A percentile compares a stretch with the other conserved stretches of the same genome.
Conservation (phyloP, 2,113 vertebrate species). For the Reinhardtius hippoglossoides region DNA sequence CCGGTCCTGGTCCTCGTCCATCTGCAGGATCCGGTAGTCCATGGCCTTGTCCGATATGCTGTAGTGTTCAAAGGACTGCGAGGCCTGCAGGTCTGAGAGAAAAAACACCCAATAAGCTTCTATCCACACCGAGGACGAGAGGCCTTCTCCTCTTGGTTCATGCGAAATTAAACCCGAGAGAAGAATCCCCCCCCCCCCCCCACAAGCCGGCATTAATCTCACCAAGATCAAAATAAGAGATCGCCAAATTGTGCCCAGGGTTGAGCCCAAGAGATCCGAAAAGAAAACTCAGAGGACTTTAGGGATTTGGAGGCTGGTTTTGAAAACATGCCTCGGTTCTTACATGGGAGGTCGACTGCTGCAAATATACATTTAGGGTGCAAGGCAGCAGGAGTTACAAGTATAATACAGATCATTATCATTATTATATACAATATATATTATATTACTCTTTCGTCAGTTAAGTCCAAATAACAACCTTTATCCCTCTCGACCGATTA, state of each 20-base stretch:
- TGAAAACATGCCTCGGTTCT: not conserved
- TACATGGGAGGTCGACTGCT: not conserved
- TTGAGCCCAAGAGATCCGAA: not conserved
- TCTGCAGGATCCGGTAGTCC: constrained; percentile 96
- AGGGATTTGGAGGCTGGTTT: not conserved
- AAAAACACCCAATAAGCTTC: constrained; percentile 7
- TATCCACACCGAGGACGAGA: not conserved
- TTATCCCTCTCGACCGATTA: not conserved
- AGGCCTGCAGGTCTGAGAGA: constrained; percentile 89
- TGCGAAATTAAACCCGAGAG: constrained; percentile 14
- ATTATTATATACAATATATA: not conserved
- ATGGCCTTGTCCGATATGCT: constrained; percentile 89
- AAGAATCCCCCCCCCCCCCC: not conserved
- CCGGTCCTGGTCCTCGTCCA: constrained; percentile 99
- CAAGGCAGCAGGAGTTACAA: too few relatives aligned
- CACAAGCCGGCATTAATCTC: not conserved
- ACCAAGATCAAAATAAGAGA: not conserved
- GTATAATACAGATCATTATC: not conserved
- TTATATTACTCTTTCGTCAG: not conserved
- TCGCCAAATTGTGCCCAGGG: constrained; percentile 1
- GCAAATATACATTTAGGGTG: constrained; percentile 7
- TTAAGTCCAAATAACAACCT: not conserved
- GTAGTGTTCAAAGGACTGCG: constrained; percentile 90
- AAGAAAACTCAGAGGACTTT: constrained; percentile 7
- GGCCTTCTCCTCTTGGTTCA: not conserved